Conservation (phyloP, 2,113 vertebrate species). For the Corythaeola cristata region DNA sequence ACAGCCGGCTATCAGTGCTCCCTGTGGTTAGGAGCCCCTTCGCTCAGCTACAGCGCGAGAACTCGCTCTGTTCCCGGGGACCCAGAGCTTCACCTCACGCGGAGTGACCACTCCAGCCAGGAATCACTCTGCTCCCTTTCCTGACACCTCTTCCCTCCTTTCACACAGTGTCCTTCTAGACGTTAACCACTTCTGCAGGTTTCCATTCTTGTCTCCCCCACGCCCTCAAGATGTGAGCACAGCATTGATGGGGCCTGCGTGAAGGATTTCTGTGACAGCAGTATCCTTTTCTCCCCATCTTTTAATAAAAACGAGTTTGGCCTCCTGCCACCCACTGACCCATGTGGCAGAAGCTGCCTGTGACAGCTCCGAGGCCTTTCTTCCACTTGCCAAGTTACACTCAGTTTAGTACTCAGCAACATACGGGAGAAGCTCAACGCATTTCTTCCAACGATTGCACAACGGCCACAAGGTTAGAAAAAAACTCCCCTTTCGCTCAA, state of each 20-base stretch:
- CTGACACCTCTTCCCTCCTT: background rate
- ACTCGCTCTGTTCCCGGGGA: background rate
- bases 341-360: background rate
- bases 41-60: rapidly evolving
- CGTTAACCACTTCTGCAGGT: background rate
- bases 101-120: background rate
- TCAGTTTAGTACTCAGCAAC: background rate
- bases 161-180: background rate
- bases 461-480: background rate
- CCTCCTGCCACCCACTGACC: background rate
- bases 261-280: background rate
- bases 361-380: background rate
- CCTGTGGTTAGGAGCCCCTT: background rate
- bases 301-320: background rate
- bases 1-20: rapidly evolving
- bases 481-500: background rate
- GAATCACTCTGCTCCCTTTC: background rate
- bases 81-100: rapidly evolving
- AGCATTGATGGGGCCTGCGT: rapidly evolving
- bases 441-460: background rate
- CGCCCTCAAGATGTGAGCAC: background rate
- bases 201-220: background rate
- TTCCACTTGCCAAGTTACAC: background rate
- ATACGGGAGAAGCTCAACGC: rapidly evolving
- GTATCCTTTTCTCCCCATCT: background rate